Evolutionary conservation across 2,888 invertebrate genomes (phyloP), one percentile per base, ranked within the genome.

Genomic region (Gymnoscelis rufifasciata): DNA sequence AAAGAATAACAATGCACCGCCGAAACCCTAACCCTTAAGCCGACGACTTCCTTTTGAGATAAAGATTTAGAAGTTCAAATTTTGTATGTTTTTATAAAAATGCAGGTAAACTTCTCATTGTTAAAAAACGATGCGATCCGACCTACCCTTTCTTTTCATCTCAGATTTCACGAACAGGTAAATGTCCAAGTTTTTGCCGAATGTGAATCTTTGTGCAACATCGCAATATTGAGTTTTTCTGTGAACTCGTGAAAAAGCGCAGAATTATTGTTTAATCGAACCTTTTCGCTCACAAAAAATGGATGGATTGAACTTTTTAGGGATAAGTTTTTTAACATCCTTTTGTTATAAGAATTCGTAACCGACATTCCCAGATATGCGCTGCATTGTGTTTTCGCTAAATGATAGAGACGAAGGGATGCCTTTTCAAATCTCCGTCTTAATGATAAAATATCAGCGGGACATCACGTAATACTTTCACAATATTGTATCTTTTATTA

Each of bases 81-180:
- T 76, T 30, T 41, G 26, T 1, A 24, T 13, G 77, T 82, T 78
- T 70, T 71, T 65, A 45, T 51, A 62, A 70, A 77, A 83, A 80
- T 79, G 74, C 78, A 78, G 78, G 82, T 81, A 78, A 74, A 43
- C 57, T 67, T 65, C 68, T 66, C 59, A 77, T 56, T 51, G 47
- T 64, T 78, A 81, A 82, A 79, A 69, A 66, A 64, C 64, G 68
- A 62, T 70, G 70, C 74, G 74, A 77, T 69, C 73, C 77, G 71
- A 71, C 69, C 74, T 83, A 88, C 87, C 87, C 87, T 80, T 88
- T 88, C 86, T 78, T 79, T 80, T 74, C 59, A 75, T 80, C 74
- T 88, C 84, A 65, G 76, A 78, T 87, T 87, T 83, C 88, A 83
- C 70, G 71, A 84, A 87, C 88, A 88, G 88, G 88, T 88, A 88